Evolutionary conservation across 2,797 vertebrate genomes (phyloP).

Genomic region (Diglossa cyanea): DNA sequence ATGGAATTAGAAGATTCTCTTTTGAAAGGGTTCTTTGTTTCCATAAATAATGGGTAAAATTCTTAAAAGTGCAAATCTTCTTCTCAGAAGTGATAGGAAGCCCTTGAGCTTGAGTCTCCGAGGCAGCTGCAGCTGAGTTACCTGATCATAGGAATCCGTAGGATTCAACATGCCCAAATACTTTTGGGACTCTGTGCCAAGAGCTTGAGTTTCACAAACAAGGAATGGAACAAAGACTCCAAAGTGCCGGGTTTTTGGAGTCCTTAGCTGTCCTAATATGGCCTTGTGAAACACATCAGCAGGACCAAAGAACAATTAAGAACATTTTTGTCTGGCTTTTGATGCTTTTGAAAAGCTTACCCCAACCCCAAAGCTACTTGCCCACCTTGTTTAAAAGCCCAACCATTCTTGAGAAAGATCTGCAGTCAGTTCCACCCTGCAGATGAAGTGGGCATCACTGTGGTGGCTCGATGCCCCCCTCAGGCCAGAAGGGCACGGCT

Average conservation of each 20-base stretch:
- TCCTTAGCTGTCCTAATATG: background rate
- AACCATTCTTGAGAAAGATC: background rate
- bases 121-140: background rate
- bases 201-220: background rate
- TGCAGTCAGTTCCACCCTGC: background rate
- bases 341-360: background rate
- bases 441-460: background rate
- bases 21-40: constrained; percentile 30
- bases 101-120: background rate
- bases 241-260: background rate
- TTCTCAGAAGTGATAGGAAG: constrained; percentile 16
- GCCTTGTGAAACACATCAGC: background rate
- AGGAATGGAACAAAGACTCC: background rate
- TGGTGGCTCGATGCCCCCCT: background rate
- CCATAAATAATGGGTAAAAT: background rate
- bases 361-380: background rate
- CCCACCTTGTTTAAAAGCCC: background rate
- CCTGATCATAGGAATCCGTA: background rate
- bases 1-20: background rate
- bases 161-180: background rate
- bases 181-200: background rate
- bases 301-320: background rate
- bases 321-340: background rate
- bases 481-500: background rate
- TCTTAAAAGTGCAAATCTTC: background rate